These are phyloP conservation scores for Drosophila sordidula DNA, from an alignment of 2,888 invertebrate genomes.

Conservation along the genomic window DNA sequence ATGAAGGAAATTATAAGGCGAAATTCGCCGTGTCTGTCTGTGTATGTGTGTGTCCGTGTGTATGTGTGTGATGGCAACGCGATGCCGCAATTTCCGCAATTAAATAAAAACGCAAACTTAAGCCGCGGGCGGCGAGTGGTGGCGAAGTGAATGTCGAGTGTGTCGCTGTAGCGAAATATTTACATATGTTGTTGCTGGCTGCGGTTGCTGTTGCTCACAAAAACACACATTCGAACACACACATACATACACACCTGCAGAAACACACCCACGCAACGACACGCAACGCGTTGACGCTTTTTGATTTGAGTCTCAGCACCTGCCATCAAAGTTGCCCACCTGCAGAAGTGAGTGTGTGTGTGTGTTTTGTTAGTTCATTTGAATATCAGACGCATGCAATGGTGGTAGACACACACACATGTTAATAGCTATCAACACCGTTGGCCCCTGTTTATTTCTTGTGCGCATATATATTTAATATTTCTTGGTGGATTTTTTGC, in stretches of 20 bases:
- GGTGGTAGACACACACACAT: slow-evolving; percentile 51
- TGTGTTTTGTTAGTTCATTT: slow-evolving; percentile 59
- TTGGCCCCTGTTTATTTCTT: slow-evolving; percentile 48
- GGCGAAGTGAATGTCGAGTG: slow-evolving; percentile 69
- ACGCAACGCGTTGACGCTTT: slow-evolving; percentile 80
- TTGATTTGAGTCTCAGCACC: slow-evolving; percentile 71
- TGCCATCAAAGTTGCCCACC: slow-evolving; percentile 40
- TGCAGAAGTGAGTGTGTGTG: slow-evolving; percentile 5
- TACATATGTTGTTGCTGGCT: slow-evolving; percentile 64
- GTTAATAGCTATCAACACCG: slow-evolving; percentile 70
- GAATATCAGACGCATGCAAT: slow-evolving; percentile 56
- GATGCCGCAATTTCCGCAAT: slow-evolving; percentile 79
- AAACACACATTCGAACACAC: slow-evolving; percentile 20
- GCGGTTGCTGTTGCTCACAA: slow-evolving; percentile 45
- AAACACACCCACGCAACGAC: slow-evolving; percentile 52
- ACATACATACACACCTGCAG: slow-evolving; percentile 1
- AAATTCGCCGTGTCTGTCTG: slow-evolving; percentile 41
- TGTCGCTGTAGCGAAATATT: slow-evolving; percentile 72
- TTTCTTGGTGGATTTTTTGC: slow-evolving; percentile 40
- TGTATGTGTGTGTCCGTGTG: slow-evolving; percentile 2
- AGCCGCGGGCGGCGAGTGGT: slow-evolving; percentile 57
- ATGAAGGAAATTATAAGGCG: slow-evolving; percentile 75
- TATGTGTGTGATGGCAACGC: slow-evolving; percentile 46
- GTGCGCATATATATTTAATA: slow-evolving; percentile 37
- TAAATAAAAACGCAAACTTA: slow-evolving; percentile 81